These are phyloP conservation scores for Acomys russatus DNA, from an alignment of 2,797 vertebrate species.

Conservation along the genomic window DNA sequence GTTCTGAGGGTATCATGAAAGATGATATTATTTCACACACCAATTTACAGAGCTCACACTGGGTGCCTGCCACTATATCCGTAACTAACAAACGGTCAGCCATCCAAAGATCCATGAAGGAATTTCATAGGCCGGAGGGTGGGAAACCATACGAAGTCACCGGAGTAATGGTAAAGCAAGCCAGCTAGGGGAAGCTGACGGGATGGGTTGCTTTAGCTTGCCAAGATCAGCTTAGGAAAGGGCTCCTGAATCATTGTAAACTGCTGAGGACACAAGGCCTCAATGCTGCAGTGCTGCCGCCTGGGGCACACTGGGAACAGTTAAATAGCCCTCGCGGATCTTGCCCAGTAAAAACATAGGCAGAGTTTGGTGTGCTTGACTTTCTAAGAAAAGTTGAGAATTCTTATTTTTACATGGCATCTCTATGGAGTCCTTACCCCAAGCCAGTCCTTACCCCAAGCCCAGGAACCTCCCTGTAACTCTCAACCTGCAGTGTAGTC, in stretches of 20 bases:
- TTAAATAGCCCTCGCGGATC: not conserved
- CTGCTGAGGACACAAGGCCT: not conserved
- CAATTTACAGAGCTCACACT: not conserved
- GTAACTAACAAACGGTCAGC: not conserved
- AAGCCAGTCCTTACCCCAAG: not conserved
- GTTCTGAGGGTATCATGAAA: not conserved
- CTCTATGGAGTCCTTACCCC: not conserved
- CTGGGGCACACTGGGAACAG: not conserved
- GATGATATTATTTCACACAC: not conserved
- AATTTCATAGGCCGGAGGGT: not conserved
- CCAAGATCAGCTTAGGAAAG: not conserved
- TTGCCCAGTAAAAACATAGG: not conserved
- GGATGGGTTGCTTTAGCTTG: not conserved
- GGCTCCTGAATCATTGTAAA: not conserved
- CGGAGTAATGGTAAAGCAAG: not conserved
- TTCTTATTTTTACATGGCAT: conserved; percentile 30
- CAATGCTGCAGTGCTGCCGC: not conserved
- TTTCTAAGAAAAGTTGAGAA: conserved; percentile 12
- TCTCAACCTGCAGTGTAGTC: not conserved
- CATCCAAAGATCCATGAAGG: not conserved
- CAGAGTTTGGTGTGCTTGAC: conserved; percentile 10
- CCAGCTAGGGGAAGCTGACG: not conserved
- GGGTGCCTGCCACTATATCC: not conserved
- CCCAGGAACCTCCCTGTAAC: not conserved
- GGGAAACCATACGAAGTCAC: not conserved